Evolutionary conservation across 2,888 invertebrate species (phyloP).

Genomic region (Caenorhabditis doughertyi): DNA sequence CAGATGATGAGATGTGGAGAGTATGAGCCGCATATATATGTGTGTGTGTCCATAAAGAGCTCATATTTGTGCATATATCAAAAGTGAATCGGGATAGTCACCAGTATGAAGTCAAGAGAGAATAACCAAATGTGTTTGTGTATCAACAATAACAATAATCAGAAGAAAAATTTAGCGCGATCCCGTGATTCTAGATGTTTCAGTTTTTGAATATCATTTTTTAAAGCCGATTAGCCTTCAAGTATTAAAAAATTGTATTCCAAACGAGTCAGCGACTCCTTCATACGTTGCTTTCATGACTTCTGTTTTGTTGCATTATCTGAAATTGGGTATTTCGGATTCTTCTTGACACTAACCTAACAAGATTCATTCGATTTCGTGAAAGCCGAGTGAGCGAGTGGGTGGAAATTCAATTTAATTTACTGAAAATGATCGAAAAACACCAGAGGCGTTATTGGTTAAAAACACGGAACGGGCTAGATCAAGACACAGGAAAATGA

Average conservation of each 20-base stretch:
- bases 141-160: conserved; percentile 21
- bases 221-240: too few species aligned
- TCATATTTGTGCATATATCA: conserved; percentile 59
- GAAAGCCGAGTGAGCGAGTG: neutral
- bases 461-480: neutral
- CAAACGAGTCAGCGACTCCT: too few species aligned
- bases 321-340: too few species aligned
- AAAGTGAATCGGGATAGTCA: conserved; percentile 49
- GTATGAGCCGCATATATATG: neutral
- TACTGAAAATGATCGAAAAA: neutral
- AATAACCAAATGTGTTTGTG: conserved; percentile 45
- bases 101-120: conserved; percentile 20
- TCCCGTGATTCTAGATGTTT: too few species aligned
- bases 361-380: neutral
- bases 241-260: too few species aligned
- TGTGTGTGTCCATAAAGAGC: conserved; percentile 23
- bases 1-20: conserved; percentile 10
- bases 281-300: too few species aligned
- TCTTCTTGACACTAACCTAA: neutral
- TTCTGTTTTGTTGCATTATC: too few species aligned
- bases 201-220: too few species aligned
- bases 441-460: neutral
- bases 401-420: conserved; percentile 1
- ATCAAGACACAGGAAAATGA: conserved; percentile 22
- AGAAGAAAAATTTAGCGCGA: too few species aligned